Conservation (phyloP, 2,113 vertebrate genomes). For the Odontesthes bonariensis region DNA sequence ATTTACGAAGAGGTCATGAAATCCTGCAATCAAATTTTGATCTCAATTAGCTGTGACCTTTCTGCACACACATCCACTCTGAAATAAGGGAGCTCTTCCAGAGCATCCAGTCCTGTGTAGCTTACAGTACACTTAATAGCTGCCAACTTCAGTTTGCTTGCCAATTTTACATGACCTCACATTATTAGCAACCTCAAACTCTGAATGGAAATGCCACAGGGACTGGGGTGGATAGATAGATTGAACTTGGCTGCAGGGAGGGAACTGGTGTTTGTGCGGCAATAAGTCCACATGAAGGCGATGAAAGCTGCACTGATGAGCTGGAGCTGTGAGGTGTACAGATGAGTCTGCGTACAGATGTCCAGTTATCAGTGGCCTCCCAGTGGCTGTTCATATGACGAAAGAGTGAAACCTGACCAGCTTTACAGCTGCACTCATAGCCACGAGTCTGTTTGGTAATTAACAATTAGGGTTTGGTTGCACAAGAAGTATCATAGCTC, state of each 20-base stretch:
- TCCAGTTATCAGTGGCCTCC: conserved; percentile 31
- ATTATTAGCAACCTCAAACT: conserved; percentile 72
- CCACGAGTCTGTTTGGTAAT: conserved; percentile 65
- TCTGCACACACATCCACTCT: conserved; percentile 33
- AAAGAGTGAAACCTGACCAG: conserved; percentile 48
- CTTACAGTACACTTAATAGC: conserved; percentile 61
- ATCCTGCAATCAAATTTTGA: conserved; percentile 65
- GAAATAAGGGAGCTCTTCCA: conserved; percentile 47
- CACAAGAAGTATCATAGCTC: conserved; percentile 45
- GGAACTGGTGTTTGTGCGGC: conserved; percentile 55
- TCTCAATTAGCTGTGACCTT: conserved; percentile 74
- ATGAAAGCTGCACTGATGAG: conserved; percentile 71
- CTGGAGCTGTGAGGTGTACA: conserved; percentile 50
- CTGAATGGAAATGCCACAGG: conserved; percentile 53
- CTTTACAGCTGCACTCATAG: conserved; percentile 24
- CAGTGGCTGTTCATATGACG: background rate
- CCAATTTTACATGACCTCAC: conserved; percentile 73
- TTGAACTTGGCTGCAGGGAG: conserved; percentile 66
- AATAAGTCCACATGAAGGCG: conserved; percentile 75
- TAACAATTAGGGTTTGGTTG: conserved; percentile 67
- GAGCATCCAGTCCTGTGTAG: conserved; percentile 42
- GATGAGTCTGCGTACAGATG: conserved; percentile 57
- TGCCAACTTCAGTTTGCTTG: conserved; percentile 72
- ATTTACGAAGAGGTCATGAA: conserved; percentile 60
- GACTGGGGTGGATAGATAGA: conserved; percentile 44